Conservation (phyloP, 2,113 vertebrate species). For the Paedocypris sp. region DNA sequence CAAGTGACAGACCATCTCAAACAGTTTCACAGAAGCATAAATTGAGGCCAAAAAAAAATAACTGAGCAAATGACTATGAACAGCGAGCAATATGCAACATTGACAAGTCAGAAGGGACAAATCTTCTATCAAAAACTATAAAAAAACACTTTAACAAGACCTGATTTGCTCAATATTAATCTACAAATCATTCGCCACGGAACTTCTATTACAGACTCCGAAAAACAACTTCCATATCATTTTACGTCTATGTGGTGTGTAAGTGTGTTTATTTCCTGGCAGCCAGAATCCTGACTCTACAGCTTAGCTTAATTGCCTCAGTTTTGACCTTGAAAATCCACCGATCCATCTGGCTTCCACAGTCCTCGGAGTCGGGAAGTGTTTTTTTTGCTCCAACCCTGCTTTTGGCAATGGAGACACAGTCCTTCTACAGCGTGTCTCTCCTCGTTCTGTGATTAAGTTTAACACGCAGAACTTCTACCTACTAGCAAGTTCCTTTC, state of each 20-base stretch:
- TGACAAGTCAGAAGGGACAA: too few species aligned
- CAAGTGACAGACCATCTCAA: too few species aligned
- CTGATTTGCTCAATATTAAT: not conserved
- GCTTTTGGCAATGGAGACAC: not conserved
- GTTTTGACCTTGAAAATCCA: conserved; percentile 25
- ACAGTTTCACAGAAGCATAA: too few species aligned
- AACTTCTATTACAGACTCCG: not conserved
- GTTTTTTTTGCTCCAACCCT: not conserved
- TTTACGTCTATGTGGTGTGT: not conserved
- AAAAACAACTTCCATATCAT: not conserved
- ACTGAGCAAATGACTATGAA: too few species aligned
- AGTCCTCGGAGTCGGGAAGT: not conserved
- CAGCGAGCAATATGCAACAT: too few species aligned
- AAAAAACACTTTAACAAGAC: not conserved
- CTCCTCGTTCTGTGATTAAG: conserved; percentile 18
- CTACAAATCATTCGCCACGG: not conserved
- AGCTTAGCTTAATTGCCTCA: conserved; percentile 3
- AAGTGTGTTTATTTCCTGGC: conserved; percentile 1
- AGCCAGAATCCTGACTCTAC: conserved; percentile 2
- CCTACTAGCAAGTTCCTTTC: conserved; percentile 9
- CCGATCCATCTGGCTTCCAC: conserved; percentile 10
- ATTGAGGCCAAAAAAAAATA: too few species aligned
- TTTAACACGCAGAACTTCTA: conserved; percentile 1
- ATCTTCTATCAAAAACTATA: too few species aligned
- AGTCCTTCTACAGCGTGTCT: not conserved